Percentiles rank a stretch among this genome's conserved stretches.
Conservation (phyloP, 2,888 invertebrate species). For the Orchestes rusci region DNA sequence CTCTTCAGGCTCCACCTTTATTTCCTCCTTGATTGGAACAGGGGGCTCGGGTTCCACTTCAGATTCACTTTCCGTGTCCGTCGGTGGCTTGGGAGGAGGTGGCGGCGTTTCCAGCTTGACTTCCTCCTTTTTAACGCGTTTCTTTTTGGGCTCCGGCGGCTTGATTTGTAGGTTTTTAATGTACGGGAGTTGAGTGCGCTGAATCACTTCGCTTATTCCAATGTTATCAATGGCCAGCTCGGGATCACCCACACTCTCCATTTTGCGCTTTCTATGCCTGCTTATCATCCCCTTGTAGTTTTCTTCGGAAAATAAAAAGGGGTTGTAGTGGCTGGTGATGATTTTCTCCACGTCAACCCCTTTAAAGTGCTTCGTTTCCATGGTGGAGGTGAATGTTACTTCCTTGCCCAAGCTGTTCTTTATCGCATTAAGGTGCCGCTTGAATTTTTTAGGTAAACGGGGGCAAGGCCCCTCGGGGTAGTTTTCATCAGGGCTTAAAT, state of each 20-base stretch:
- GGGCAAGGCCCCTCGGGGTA: conserved; percentile 62
- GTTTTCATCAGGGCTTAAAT: conserved; percentile 64
- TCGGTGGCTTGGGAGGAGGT: too few species aligned
- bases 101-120: too few species aligned
- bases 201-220: conserved; percentile 62
- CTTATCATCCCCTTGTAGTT: conserved; percentile 61
- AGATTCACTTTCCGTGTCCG: too few species aligned
- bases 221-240: conserved; percentile 72
- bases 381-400: conserved; percentile 45
- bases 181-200: conserved; percentile 43
- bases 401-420: conserved; percentile 39
- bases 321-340: conserved; percentile 41
- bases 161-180: conserved; percentile 36
- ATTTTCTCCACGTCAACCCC: conserved; percentile 42
- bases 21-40: conserved; percentile 15
- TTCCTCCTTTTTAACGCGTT: too few species aligned
- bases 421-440: conserved; percentile 47
- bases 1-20: too few species aligned
- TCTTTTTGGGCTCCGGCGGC: conserved; percentile 29
- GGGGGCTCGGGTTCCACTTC: conserved; percentile 14
- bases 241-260: conserved; percentile 64
- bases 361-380: conserved; percentile 34
- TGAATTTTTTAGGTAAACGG: conserved; percentile 52
- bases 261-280: conserved; percentile 63
- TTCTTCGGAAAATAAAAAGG: conserved; percentile 54